phyloP scores from a whole-genome alignment of 2,113 vertebrate genomes.

The Elephas maximus region DNA sequence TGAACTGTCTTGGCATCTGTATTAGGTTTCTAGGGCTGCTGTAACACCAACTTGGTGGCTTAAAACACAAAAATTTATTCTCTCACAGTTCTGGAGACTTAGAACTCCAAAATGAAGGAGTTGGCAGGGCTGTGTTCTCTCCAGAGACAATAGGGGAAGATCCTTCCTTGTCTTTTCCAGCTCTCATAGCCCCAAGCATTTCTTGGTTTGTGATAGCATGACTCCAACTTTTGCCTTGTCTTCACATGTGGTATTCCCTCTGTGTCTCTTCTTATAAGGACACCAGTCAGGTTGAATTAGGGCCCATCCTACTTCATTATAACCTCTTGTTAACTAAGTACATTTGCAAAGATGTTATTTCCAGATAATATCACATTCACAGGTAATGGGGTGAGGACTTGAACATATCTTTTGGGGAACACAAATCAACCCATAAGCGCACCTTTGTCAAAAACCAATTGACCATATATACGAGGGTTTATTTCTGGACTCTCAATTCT shows the following conservation, averaged over 20 bases:
- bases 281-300: background rate
- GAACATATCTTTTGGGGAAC: background rate
- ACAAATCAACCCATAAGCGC: background rate
- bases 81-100: no score
- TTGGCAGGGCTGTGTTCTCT: no score
- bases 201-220: no score
- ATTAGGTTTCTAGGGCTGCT: no score
- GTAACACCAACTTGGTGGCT: no score
- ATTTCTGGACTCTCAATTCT: background rate
- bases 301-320: background rate
- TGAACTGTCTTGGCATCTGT: no score
- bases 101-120: no score
- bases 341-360: background rate
- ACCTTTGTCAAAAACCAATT: background rate
- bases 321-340: background rate
- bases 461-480: conserved; percentile 9
- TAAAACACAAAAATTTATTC: no score
- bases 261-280: background rate
- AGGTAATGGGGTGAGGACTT: background rate
- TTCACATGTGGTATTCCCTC: background rate
- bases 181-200: no score
- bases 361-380: background rate
- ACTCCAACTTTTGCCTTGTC: background rate
- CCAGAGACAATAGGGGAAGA: no score
- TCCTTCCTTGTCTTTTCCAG: no score